Evolutionary conservation across 2,888 invertebrate species (phyloP), one percentile per base, ranked within the genome.

Genomic region (Tolmerus cingulatus): DNA sequence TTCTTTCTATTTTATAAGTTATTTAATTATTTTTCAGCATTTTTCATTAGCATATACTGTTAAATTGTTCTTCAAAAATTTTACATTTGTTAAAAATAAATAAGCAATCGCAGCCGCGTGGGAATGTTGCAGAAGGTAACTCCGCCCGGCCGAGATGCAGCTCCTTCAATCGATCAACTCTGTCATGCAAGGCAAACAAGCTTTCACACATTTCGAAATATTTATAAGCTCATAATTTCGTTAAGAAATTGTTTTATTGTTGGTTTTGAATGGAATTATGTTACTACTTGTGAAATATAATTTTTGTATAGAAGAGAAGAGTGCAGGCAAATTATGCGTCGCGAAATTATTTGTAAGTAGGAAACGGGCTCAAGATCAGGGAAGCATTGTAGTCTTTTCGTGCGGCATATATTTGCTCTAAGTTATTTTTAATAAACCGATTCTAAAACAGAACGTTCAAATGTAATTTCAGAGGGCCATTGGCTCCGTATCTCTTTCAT

Each of bases 191-290:
- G 66, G 19, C 78, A 78, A 78, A 78, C 19, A 78, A 66, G 66
- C 66, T 66, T 78, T 78, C 78, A 78, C 78, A 78, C 46, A 51
- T 55, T 81, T 51, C 51, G 4, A 81, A 12, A 81, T 78, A 43
- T 78, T 55, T 81, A 55, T 34, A 30, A 55, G 81, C 16, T 23
- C 34, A 55, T 43, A 51, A 27, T 81, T 81, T 81, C 27, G 23
- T 81, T 81, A 81, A 81, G 55, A 34, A 81, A 55, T 51, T 81
- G 40, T 84, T 84, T 84, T 57, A 84, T 84, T 84, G 84, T 84
- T 84, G 84, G 84, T 84, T 74, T 37, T 30, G 34, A 84, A 74
- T 19, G 40, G 37, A 84, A 84, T 43, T 84, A 66, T 84, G 84
- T 84, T 84, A 84, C 16, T 84, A 66, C 66, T 84, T 84, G 84